A percentile compares a stretch with the other conserved stretches of the same genome.
Conservation (phyloP, 2,888 invertebrate genomes). For the Automeris io region DNA sequence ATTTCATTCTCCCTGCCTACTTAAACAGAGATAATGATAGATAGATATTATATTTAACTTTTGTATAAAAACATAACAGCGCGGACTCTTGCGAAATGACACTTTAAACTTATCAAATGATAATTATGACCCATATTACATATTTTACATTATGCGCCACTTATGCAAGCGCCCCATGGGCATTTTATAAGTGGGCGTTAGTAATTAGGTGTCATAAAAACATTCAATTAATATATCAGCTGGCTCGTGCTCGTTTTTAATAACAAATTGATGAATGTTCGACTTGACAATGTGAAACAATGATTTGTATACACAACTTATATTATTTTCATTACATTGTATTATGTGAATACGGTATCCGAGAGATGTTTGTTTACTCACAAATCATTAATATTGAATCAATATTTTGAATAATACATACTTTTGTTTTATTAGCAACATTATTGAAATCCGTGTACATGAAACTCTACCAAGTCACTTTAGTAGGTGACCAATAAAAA, state of each 20-base stretch:
- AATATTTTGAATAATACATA: too few species aligned
- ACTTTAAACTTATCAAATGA: not conserved
- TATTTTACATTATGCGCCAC: not conserved
- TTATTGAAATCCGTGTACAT: too few species aligned
- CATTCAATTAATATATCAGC: conserved; percentile 1
- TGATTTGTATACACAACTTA: not conserved
- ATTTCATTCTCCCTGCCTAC: too few species aligned
- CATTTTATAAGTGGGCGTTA: not conserved
- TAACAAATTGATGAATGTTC: not conserved
- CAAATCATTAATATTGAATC: too few species aligned
- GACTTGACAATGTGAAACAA: not conserved
- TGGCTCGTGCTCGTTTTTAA: conserved; percentile 6
- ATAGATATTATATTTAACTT: not conserved
- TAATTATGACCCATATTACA: conserved; percentile 1
- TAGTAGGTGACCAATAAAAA: too few species aligned
- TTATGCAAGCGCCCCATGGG: not conserved
- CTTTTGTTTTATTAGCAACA: too few species aligned
- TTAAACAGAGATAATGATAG: too few species aligned
- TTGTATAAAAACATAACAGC: not conserved
- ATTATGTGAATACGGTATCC: too few species aligned
- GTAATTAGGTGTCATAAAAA: not conserved
- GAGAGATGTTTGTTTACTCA: too few species aligned
- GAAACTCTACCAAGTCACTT: too few species aligned
- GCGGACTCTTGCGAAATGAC: not conserved
- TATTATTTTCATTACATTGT: too few species aligned